Evolutionary conservation across 35 echinoderm and acorn worm genomes (phyloP).

Genomic region (Apostichopus japonicus): DNA sequence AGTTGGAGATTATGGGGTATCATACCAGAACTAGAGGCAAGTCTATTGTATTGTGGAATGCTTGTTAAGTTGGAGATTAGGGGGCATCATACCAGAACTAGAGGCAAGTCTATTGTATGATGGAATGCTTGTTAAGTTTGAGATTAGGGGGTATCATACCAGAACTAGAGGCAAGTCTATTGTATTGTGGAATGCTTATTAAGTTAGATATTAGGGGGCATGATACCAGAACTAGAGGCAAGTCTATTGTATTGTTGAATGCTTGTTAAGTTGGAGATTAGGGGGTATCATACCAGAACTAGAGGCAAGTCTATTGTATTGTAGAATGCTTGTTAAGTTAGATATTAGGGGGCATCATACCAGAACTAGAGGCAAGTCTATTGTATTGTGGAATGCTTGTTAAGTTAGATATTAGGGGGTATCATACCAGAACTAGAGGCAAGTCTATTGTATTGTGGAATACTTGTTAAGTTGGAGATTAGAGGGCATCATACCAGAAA

Average conservation of each 20-base stretch:
- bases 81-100: constrained; percentile 92
- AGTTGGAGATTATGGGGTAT: constrained; percentile 92
- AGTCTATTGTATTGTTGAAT: neutral
- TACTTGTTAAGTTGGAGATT: constrained; percentile 96
- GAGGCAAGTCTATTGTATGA: constrained; percentile 82
- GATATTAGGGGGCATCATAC: constrained; percentile 89
- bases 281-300: constrained; percentile 94
- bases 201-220: no score
- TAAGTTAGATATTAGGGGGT: constrained; percentile 89
- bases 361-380: constrained; percentile 88
- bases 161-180: constrained; percentile 81
- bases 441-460: no score
- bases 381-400: no score
- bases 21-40: constrained; percentile 95
- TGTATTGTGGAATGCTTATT: no score
- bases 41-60: no score
- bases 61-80: constrained; percentile 95
- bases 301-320: constrained; percentile 61
- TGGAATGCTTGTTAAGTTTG: no score
- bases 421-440: constrained; percentile 96
- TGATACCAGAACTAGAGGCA: constrained; percentile 96
- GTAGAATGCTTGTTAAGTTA: constrained; percentile 11
- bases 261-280: constrained; percentile 66
- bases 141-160: constrained; percentile 90
- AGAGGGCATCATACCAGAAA: constrained; percentile 89